Conservation (phyloP, 1,140 invertebrate genomes). For the Battus philenor region DNA sequence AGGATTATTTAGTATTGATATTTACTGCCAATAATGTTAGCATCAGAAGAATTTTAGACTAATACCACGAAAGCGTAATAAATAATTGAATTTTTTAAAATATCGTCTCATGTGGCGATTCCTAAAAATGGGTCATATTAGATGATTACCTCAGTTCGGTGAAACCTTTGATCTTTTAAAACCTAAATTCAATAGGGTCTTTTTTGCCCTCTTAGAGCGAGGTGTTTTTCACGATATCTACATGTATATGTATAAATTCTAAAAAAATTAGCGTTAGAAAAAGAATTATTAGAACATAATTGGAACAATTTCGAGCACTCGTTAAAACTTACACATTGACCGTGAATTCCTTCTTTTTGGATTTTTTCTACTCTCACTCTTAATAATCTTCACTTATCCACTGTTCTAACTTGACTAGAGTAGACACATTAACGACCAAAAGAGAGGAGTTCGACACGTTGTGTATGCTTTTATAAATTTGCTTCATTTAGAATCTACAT, state of each 20-base stretch:
- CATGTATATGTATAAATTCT: constrained; percentile 67
- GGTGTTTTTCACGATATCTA: constrained; percentile 42
- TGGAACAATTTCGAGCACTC: constrained; percentile 71
- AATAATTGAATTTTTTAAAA: too few species aligned
- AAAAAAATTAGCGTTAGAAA: constrained; percentile 66
- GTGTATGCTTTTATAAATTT: constrained; percentile 26
- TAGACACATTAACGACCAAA: constrained; percentile 67
- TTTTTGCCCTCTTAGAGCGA: constrained; percentile 26
- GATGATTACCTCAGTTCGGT: constrained; percentile 10
- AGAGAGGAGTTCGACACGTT: constrained; percentile 60
- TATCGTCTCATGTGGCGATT: too few species aligned
- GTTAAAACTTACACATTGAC: constrained; percentile 74
- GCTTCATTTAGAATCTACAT: constrained; percentile 23
- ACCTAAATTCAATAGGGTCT: constrained; percentile 20
- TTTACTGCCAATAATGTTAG: not conserved
- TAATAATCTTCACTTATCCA: constrained; percentile 62
- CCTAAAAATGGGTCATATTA: constrained; percentile 3
- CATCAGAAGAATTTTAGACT: too few species aligned
- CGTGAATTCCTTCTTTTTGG: constrained; percentile 68
- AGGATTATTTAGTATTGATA: not conserved
- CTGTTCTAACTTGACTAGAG: constrained; percentile 55
- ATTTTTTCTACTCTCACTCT: constrained; percentile 60
- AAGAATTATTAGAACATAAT: constrained; percentile 74
- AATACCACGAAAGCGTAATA: too few species aligned
- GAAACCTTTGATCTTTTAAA: constrained; percentile 12